phyloP scores from a whole-genome alignment of 2,113 vertebrate species.

The Neopipo cinnamomea region DNA sequence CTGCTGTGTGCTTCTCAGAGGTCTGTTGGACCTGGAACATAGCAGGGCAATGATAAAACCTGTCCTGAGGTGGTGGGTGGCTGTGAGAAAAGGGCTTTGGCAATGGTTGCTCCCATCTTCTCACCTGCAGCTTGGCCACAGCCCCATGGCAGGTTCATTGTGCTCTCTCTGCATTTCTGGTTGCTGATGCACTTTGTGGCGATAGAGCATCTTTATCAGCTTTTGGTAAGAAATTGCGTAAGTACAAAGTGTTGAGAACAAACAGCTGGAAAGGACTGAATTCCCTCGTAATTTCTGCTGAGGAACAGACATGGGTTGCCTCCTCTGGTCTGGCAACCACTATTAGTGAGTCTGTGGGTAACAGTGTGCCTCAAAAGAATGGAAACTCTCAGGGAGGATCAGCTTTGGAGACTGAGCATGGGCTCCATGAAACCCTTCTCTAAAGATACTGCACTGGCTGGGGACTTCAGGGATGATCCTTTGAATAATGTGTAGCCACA shows the following conservation, averaged over 20 bases:
- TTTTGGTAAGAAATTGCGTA: neutral
- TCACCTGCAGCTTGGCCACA: neutral
- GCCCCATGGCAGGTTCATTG: neutral
- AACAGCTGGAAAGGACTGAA: neutral
- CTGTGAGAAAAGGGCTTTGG: neutral
- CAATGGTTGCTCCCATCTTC: neutral
- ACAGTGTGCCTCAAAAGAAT: rapidly evolving
- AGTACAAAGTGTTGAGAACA: neutral
- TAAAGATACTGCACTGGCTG: neutral
- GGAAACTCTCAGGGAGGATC: neutral
- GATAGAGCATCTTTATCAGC: neutral
- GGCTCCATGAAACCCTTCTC: neutral
- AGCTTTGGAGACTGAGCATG: neutral
- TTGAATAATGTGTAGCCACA: neutral
- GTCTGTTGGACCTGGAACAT: neutral
- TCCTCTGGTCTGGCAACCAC: neutral
- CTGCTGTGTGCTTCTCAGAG: neutral
- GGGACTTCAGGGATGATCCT: neutral
- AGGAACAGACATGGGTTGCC: neutral
- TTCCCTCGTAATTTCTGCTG: neutral
- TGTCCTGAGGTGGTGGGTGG: neutral
- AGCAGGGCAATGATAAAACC: neutral
- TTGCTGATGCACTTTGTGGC: neutral
- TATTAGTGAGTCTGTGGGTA: neutral
- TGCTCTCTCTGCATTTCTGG: neutral